Conservation (phyloP, 2,888 invertebrate species). For the Lycocerus yunnanus region DNA sequence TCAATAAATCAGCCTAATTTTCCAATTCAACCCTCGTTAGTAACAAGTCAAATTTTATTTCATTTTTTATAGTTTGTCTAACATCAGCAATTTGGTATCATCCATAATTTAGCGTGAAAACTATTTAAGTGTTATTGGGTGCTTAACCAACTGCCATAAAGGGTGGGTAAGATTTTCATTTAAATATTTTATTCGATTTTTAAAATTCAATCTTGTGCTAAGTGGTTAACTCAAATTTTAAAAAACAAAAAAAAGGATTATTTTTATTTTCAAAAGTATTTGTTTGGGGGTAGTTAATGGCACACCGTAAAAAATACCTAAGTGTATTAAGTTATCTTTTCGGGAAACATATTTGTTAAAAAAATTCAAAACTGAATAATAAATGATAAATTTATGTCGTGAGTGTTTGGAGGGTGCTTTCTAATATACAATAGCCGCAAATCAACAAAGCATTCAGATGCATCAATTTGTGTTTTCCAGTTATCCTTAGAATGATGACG, state of each 20-base stretch:
- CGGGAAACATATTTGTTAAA: neutral
- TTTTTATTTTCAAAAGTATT: neutral
- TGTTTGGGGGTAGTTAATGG: neutral
- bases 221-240: neutral
- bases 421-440: slow-evolving; percentile 35
- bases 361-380: slow-evolving; percentile 5
- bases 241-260: neutral
- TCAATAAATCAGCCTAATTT: neutral
- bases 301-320: neutral
- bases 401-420: slow-evolving; percentile 8
- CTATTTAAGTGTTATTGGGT: slow-evolving; percentile 1
- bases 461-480: slow-evolving; percentile 44
- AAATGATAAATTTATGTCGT: slow-evolving; percentile 18
- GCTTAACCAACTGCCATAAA: slow-evolving; percentile 8
- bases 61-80: neutral
- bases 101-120: slow-evolving; percentile 6
- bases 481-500: slow-evolving; percentile 46
- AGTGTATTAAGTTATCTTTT: neutral
- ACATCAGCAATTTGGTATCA: neutral
- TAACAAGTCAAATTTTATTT: neutral
- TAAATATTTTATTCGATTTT: neutral
- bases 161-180: neutral
- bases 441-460: slow-evolving; percentile 39
- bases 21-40: slow-evolving; percentile 7
- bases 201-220: neutral